Percentiles rank a stretch among this genome's conserved stretches.
Conservation (phyloP, 2,113 vertebrate genomes). For the Sigmodon hispidus region DNA sequence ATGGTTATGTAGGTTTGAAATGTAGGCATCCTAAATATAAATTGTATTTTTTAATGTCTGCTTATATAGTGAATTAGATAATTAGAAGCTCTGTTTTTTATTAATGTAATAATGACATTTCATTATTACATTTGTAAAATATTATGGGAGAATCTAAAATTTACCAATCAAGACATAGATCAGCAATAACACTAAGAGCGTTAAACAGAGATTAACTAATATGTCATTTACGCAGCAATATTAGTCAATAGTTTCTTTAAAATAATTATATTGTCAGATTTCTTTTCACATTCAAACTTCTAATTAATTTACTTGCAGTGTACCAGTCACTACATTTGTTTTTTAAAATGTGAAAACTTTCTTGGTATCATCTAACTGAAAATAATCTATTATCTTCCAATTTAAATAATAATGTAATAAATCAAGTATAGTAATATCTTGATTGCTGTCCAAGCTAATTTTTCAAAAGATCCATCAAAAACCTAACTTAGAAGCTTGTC, state of each 20-base stretch:
- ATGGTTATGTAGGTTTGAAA: not conserved
- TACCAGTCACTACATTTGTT: not conserved
- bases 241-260: slow-evolving; percentile 39
- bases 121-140: slow-evolving; percentile 36
- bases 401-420: not conserved
- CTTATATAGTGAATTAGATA: not conserved
- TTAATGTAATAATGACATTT: slow-evolving; percentile 11
- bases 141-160: not conserved
- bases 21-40: not conserved
- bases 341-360: not conserved
- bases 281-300: not conserved
- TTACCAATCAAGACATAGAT: slow-evolving; percentile 45
- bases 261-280: not conserved
- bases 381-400: not conserved
- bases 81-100: not conserved
- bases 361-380: not conserved
- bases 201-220: not conserved
- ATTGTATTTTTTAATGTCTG: slow-evolving; percentile 20
- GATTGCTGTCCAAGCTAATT: not conserved
- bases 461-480: not conserved
- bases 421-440: not conserved
- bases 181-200: no score
- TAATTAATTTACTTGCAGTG: not conserved
- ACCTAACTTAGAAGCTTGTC: not conserved
- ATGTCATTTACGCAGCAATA: not conserved